Base-by-base conservation (phyloP, 2,888 invertebrate species). In the Didymodactylos carnosus region DNA sequence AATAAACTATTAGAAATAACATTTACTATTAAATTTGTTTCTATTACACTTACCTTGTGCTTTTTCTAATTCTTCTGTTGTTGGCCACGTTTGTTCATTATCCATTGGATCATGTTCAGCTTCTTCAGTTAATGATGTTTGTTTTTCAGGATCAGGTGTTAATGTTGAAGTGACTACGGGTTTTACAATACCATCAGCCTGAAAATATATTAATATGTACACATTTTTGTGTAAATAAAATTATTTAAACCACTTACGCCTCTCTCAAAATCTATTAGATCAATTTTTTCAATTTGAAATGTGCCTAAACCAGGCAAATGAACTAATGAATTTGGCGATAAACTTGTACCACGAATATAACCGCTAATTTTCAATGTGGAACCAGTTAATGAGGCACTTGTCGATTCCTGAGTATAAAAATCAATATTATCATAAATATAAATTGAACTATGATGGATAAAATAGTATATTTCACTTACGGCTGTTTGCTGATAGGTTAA, bases 301-400 rank as follows among this genome's bases (percentile, higher is more conserved):
- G 94, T 92, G 13, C 95, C 95, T 79, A 91, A 87, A 0, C 94
- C 94, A 69, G 92, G 89, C 73, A 98, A 87, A 80, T 98, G 93
- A 35, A 98, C 87, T 73, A 95, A 85, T 76, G 89, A 87, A 84
- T 97, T 94, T 0, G 91, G 93, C 80, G 90, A 90, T 72, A 97
- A 83, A 6, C 89, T 86, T 80, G 88, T 87, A 0, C 94, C 92
- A 78, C 92, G 86, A 72, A 98, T 82, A 83, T 90, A 94, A 1
- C 97, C 98, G 70, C 89, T 89, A 1, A 95, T 86, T 83, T 90
- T 80, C 71, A 85, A 75, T 1, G 80, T 82, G n/a, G n/a, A n/a
- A n/a, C n/a, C n/a, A n/a, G n/a, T n/a, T n/a, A n/a, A n/a, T n/a
- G n/a, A n/a, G n/a, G n/a, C n/a, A 7, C 83, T 82, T 70, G 71